These are phyloP conservation scores for Sphenopsis melanotis DNA, from an alignment of 2,797 vertebrate genomes.

Conservation along the genomic window DNA sequence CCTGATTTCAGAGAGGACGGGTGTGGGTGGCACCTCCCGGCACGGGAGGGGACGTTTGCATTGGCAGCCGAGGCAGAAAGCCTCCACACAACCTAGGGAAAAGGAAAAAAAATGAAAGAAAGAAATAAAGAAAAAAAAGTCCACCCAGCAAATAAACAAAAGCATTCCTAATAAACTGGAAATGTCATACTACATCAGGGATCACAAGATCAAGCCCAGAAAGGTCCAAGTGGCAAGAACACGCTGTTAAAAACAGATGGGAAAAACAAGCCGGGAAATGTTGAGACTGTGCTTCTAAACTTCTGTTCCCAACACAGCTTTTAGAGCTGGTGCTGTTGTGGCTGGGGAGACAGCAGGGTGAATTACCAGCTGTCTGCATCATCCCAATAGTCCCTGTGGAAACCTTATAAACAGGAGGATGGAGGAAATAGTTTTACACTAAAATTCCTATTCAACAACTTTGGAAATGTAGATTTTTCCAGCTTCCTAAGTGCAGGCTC, in stretches of 20 bases:
- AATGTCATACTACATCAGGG: conserved; percentile 56
- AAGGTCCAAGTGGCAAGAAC: conserved; percentile 60
- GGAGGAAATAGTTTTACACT: neutral
- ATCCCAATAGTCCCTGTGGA: neutral
- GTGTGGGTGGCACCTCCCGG: conserved; percentile 41
- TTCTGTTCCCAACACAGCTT: neutral
- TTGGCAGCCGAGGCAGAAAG: conserved; percentile 10
- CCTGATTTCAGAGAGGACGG: neutral
- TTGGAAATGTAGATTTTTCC: neutral
- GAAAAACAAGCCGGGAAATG: conserved; percentile 46
- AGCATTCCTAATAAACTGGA: conserved; percentile 57
- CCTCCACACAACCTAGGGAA: conserved; percentile 8
- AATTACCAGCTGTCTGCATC: neutral
- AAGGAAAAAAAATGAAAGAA: neutral
- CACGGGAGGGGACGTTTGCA: conserved; percentile 3
- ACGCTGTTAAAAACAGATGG: conserved; percentile 58
- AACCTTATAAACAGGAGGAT: neutral
- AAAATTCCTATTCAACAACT: neutral
- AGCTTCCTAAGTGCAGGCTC: neutral
- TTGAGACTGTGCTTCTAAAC: conserved; percentile 10
- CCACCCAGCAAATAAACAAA: conserved; percentile 44
- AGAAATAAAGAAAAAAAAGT: neutral
- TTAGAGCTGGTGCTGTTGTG: neutral
- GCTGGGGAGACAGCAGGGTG: neutral
- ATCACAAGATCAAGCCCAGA: conserved; percentile 53